Percentiles rank a stretch among this genome's conserved stretches.
These are phyloP conservation scores for Suillia variegata DNA, from an alignment of 2,888 invertebrate species.

Conservation along the genomic window DNA sequence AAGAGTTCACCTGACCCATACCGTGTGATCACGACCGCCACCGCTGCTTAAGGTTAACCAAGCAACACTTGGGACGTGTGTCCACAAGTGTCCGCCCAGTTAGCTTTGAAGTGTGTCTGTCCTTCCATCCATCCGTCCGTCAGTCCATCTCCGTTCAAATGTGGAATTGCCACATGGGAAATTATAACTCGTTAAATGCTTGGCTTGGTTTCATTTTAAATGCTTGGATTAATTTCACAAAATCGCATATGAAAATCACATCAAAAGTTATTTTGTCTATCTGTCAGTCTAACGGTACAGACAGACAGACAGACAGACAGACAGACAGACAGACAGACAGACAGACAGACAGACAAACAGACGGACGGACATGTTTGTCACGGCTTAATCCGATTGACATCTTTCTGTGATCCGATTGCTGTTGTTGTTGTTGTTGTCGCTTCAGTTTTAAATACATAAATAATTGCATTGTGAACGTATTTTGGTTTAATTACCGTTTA, in stretches of 20 bases:
- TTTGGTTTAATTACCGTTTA: slow-evolving; percentile 14
- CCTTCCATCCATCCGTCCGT: too few relatives aligned
- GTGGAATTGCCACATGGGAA: slow-evolving; percentile 44
- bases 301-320: too few relatives aligned
- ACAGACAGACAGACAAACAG: too few relatives aligned
- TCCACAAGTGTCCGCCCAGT: slow-evolving; percentile 16
- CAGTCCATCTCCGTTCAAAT: slow-evolving; percentile 11
- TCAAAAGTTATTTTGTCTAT: neutral
- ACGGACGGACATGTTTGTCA: too few relatives aligned
- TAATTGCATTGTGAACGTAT: slow-evolving; percentile 3
- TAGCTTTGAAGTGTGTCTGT: slow-evolving; percentile 48
- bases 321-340: too few relatives aligned
- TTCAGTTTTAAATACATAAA: neutral
- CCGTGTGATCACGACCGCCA: too few relatives aligned
- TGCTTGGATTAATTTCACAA: slow-evolving; percentile 44
- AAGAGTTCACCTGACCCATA: too few relatives aligned
- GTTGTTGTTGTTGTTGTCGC: neutral
- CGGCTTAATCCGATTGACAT: slow-evolving; percentile 31
- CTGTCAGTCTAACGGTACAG: too few relatives aligned
- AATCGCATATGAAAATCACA: slow-evolving; percentile 4
- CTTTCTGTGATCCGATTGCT: slow-evolving; percentile 12
- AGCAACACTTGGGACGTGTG: slow-evolving; percentile 43
- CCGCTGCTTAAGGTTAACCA: slow-evolving; percentile 52
- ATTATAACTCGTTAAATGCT: slow-evolving; percentile 49
- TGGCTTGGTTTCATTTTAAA: slow-evolving; percentile 36